Base-by-base conservation (phyloP, 2,888 invertebrate species). In the Acanthopleura granulata region DNA sequence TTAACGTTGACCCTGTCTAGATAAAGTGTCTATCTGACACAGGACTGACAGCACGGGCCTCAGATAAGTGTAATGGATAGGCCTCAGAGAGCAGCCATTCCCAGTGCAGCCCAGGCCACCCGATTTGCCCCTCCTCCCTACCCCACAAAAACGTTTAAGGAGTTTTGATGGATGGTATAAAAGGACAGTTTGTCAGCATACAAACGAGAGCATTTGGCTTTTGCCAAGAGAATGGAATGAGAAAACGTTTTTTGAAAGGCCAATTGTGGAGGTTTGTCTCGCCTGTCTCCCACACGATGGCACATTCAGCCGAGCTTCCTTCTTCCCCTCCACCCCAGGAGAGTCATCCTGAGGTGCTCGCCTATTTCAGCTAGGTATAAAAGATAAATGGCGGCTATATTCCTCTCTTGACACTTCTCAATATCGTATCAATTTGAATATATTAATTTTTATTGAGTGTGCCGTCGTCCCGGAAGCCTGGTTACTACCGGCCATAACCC, bases 151-250 rank as follows among this genome's bases (percentile, higher is more conserved):
- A 66, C 66, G 66, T 66, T 66, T 66, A 66, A 25, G 22, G 29
- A 66, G 66, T 66, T 66, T 66, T 66, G 66, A 66, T 66, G 66
- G 66, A 66, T 66, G 66, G 29, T 66, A 66, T 66, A 66, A 66
- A 66, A 57, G 40, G 66, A 22, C 66, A 66, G 66, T 66, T 22
- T 27, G 66, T 66, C 25, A 16, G 25, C 66, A 66, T 27, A 66
- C 25, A 27, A 66, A 27, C 16, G 66, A 66, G 66, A 66, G 6
- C 66, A 66, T 66, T 66, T 66, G 66, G 66, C 66, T 66, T 22
- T 22, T 27, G 66, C 22, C 15, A 12, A 12, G 16, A 66, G 25
- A 27, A 66, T 27, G 29, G 66, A 22, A 25, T 27, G 66, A 27
- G 25, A 66, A 27, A 66, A 66, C 66, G 25, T 9, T 22, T 66